Conservation (phyloP, 2,888 invertebrate species). For the Eristalinus aeneus region DNA sequence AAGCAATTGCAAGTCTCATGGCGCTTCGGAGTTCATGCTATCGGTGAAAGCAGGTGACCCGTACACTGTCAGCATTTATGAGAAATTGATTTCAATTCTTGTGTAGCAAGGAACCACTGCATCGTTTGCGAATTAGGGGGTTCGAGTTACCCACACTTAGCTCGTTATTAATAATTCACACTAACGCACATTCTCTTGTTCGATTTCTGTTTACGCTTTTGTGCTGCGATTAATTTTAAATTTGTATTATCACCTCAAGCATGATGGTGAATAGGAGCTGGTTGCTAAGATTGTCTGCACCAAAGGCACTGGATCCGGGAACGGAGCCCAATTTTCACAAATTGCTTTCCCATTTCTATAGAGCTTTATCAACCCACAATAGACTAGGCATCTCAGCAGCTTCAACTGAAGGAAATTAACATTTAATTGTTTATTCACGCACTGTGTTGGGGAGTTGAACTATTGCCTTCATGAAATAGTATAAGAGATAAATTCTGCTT, state of each 20-base stretch:
- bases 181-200: neutral
- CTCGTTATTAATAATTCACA: slow-evolving; percentile 36
- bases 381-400: too few relatives aligned
- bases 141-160: slow-evolving; percentile 13
- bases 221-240: neutral
- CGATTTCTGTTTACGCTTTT: neutral
- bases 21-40: neutral
- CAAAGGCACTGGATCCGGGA: too few relatives aligned
- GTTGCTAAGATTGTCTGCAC: neutral
- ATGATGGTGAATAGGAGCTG: neutral
- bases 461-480: too few relatives aligned
- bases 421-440: too few relatives aligned
- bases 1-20: neutral
- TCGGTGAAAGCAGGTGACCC: slow-evolving; percentile 3
- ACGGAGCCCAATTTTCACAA: neutral
- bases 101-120: slow-evolving; percentile 1
- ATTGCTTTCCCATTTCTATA: neutral
- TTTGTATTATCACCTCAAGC: neutral
- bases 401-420: too few relatives aligned
- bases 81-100: slow-evolving; percentile 39
- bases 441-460: too few relatives aligned
- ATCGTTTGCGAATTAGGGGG: neutral
- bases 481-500: too few relatives aligned
- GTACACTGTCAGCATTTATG: neutral
- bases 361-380: neutral